A percentile compares a stretch with the other conserved stretches of the same genome.
phyloP scores from a whole-genome alignment of 2,113 vertebrate species.

The Arvicanthis niloticus region DNA sequence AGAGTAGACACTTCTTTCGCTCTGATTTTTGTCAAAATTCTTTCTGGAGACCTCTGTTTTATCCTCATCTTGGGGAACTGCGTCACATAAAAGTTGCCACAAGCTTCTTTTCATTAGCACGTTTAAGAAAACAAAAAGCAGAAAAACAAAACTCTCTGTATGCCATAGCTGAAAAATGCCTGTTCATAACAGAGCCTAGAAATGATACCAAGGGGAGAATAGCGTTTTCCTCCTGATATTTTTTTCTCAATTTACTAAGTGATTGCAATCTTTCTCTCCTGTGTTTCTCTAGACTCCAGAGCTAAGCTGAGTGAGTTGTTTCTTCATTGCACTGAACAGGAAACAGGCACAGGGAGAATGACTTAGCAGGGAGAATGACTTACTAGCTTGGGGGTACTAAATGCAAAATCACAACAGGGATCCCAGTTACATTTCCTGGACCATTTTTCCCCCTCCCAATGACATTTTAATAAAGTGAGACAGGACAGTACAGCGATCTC shows the following conservation, averaged over 20 bases:
- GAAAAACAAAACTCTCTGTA: background rate
- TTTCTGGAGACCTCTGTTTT: conserved; percentile 38
- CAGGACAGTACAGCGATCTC: background rate
- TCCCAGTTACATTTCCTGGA: background rate
- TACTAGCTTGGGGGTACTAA: background rate
- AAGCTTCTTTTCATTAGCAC: conserved; percentile 42
- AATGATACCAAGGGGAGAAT: conserved; percentile 61
- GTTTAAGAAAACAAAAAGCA: background rate
- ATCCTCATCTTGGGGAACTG: conserved; percentile 19
- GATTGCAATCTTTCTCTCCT: conserved; percentile 35
- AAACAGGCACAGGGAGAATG: conserved; percentile 24
- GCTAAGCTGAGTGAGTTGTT: background rate
- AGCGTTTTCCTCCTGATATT: conserved; percentile 58
- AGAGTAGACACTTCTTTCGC: background rate
- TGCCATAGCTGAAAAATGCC: conserved; percentile 70
- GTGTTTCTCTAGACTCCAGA: conserved; percentile 40
- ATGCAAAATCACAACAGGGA: conserved; percentile 50
- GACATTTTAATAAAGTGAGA: conserved; percentile 34
- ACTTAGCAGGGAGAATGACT: background rate
- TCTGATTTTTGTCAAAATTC: conserved; percentile 56
- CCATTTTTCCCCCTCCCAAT: background rate
- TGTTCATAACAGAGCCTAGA: conserved; percentile 70
- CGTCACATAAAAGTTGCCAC: background rate
- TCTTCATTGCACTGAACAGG: conserved; percentile 4
- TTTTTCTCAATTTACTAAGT: conserved; percentile 56